phyloP scores from a whole-genome alignment of 2,113 vertebrate species.

The Syrrhaptes paradoxus region DNA sequence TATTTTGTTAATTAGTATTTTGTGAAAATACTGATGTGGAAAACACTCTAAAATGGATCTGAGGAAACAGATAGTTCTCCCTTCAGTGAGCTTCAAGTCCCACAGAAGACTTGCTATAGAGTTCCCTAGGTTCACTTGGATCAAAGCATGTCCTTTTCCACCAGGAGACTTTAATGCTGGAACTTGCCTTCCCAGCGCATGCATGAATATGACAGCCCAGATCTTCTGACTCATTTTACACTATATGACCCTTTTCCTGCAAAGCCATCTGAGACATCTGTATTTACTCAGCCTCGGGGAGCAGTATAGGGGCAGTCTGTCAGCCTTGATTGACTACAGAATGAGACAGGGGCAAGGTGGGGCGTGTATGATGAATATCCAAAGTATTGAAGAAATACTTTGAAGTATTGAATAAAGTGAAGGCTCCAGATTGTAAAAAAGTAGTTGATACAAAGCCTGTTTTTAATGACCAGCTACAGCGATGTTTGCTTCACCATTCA shows the following conservation, averaged over 20 bases:
- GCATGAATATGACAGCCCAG: accelerated
- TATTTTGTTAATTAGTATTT: too few relatives aligned
- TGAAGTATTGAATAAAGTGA: neutral
- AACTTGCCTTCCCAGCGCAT: neutral
- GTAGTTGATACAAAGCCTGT: neutral
- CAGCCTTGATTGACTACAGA: neutral
- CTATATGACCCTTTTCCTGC: neutral
- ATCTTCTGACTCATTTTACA: neutral
- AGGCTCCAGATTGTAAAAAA: neutral
- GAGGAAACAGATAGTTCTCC: neutral
- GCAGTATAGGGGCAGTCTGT: neutral
- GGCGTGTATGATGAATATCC: neutral
- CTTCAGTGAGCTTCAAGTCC: neutral
- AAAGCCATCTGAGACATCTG: neutral
- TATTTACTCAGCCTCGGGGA: neutral
- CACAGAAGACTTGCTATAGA: neutral
- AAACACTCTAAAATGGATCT: neutral
- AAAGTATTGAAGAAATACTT: neutral
- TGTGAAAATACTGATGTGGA: neutral
- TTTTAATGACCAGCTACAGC: neutral
- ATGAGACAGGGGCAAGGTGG: neutral
- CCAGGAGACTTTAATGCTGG: neutral
- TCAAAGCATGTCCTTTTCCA: neutral
- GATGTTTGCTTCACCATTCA: neutral
- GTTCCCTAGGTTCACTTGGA: neutral